Percentiles rank a stretch among this genome's conserved stretches.
These are phyloP conservation scores for Cynopterus brachyotis DNA, from an alignment of 2,113 vertebrate genomes.

Conservation along the genomic window DNA sequence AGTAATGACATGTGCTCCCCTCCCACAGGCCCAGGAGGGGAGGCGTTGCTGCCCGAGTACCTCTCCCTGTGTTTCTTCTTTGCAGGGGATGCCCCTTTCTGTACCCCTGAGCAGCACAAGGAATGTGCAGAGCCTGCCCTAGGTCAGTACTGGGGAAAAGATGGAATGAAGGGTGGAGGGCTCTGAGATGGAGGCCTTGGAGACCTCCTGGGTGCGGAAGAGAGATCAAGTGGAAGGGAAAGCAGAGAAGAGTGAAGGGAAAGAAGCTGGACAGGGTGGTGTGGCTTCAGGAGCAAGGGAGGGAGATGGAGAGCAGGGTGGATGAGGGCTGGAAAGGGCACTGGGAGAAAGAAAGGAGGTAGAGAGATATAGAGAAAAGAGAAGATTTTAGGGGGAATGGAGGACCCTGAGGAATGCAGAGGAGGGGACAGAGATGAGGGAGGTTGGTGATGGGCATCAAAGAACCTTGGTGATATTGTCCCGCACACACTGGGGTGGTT, in stretches of 20 bases:
- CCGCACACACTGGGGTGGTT: not conserved
- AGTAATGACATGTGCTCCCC: not conserved
- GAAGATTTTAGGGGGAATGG: not conserved
- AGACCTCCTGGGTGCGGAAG: not conserved
- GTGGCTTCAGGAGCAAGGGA: not conserved
- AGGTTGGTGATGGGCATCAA: not conserved
- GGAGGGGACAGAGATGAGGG: not conserved
- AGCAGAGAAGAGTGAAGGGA: accelerated
- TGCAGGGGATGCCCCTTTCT: conserved; percentile 95
- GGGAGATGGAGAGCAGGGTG: not conserved
- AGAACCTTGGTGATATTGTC: not conserved
- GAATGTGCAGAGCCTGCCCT: conserved; percentile 98
- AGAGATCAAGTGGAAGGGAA: not conserved
- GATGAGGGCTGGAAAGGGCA: not conserved
- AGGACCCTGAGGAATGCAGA: not conserved
- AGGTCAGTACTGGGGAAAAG: conserved; percentile 86
- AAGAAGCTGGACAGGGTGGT: not conserved
- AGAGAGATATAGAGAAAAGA: not conserved
- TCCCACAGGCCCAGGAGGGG: not conserved
- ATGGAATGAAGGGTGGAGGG: not conserved
- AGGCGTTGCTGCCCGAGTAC: not conserved
- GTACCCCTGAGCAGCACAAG: conserved; percentile 99
- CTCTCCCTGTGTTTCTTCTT: conserved; percentile 60
- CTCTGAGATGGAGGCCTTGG: not conserved
- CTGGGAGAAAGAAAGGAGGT: not conserved